These are phyloP conservation scores for Stenurella melanura DNA, from an alignment of 2,888 invertebrate species.

Conservation along the genomic window DNA sequence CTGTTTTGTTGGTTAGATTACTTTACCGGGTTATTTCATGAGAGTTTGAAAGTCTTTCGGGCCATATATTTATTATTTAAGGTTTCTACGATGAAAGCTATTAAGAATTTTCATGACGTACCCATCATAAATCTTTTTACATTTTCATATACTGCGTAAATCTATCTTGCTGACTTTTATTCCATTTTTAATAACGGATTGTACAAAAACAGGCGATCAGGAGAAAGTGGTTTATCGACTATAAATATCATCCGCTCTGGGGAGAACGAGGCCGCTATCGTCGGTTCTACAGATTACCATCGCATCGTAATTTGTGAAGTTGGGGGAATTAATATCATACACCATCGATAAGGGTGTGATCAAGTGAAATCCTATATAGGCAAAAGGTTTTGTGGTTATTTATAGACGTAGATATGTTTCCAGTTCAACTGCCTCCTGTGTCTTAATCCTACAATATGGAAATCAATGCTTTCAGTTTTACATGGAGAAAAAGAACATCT, in stretches of 20 bases:
- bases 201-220: slow-evolving; percentile 14
- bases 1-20: too few species aligned
- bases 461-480: too few species aligned
- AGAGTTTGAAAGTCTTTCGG: too few species aligned
- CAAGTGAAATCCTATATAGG: slow-evolving; percentile 12
- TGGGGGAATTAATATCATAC: slow-evolving; percentile 19
- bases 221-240: slow-evolving; percentile 24
- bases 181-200: slow-evolving; percentile 23
- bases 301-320: slow-evolving; percentile 26
- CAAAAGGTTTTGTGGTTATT: not conserved
- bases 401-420: not conserved
- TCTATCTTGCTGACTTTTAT: slow-evolving; percentile 10
- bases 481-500: too few species aligned
- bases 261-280: slow-evolving; percentile 12
- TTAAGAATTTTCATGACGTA: too few species aligned
- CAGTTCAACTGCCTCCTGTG: too few species aligned
- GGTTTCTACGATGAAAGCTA: too few species aligned
- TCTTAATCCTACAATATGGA: too few species aligned
- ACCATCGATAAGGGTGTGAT: slow-evolving; percentile 18
- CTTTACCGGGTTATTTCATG: too few species aligned
- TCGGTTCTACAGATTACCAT: slow-evolving; percentile 20
- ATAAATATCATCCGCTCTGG: slow-evolving; percentile 12
- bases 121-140: not conserved
- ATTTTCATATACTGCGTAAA: slow-evolving; percentile 3
- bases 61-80: too few species aligned